Percentiles rank a stretch among this genome's conserved stretches.
phyloP scores from a whole-genome alignment of 2,113 vertebrate genomes.

The Centrocercus urophasianus region DNA sequence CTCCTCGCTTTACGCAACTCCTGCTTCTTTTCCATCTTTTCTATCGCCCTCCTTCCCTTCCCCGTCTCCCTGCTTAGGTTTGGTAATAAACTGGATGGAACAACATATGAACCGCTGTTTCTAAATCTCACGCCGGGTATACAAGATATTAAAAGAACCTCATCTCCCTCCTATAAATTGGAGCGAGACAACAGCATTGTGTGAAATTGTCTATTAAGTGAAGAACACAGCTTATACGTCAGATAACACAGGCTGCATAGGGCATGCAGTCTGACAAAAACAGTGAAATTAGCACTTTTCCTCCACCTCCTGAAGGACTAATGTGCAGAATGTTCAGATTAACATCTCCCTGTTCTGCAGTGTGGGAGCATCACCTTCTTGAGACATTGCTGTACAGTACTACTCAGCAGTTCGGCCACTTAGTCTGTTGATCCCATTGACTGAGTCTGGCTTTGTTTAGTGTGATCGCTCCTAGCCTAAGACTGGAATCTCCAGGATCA shows the following conservation, averaged over 20 bases:
- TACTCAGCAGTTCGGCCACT: background rate
- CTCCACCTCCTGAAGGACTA: background rate
- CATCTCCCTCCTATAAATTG: too few relatives aligned
- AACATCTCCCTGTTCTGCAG: background rate
- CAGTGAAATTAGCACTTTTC: background rate
- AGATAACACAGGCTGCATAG: background rate
- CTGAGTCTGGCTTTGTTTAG: background rate
- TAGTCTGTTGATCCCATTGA: fast-evolving
- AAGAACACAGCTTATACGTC: background rate
- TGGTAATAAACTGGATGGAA: too few relatives aligned
- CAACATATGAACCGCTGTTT: too few relatives aligned
- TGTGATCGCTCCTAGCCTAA: background rate
- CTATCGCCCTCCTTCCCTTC: too few relatives aligned
- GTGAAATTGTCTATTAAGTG: background rate
- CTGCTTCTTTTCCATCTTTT: too few relatives aligned
- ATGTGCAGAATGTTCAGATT: background rate
- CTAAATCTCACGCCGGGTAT: too few relatives aligned
- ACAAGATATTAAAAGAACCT: too few relatives aligned
- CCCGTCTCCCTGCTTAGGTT: too few relatives aligned
- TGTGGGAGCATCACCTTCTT: background rate
- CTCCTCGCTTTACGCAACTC: too few relatives aligned
- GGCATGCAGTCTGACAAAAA: background rate
- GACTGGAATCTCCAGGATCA: too few relatives aligned
- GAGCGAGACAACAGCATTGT: background rate
- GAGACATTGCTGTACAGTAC: background rate